Percentiles rank a stretch among this genome's conserved stretches.
These are phyloP conservation scores for Xylocopa sonorina DNA, from an alignment of 1,140 invertebrate species.

Conservation along the genomic window DNA sequence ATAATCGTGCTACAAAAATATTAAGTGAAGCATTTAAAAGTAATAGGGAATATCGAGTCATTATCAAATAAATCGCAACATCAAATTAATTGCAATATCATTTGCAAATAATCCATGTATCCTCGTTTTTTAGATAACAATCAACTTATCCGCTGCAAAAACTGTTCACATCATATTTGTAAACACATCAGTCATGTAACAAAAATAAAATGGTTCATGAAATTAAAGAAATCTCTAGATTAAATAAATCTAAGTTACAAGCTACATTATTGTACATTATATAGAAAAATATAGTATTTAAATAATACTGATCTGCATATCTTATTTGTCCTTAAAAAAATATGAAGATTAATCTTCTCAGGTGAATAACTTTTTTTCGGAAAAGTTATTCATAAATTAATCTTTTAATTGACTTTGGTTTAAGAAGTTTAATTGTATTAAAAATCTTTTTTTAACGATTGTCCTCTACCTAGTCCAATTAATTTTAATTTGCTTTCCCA, in stretches of 20 bases:
- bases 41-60: conserved; percentile 26
- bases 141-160: conserved; percentile 24
- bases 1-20: neutral
- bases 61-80: conserved; percentile 24
- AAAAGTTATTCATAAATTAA: no score
- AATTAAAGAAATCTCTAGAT: conserved; percentile 44
- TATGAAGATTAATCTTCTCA: conserved; percentile 3
- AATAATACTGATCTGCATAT: conserved; percentile 7
- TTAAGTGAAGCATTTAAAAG: neutral
- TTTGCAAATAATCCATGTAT: conserved; percentile 53
- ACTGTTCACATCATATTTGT: conserved; percentile 49
- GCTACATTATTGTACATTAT: conserved; percentile 23
- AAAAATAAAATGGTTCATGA: conserved; percentile 39
- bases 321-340: conserved; percentile 1
- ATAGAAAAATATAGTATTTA: conserved; percentile 10
- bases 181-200: conserved; percentile 63
- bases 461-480: conserved; percentile 30
- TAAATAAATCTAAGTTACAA: conserved; percentile 35
- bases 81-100: conserved; percentile 13
- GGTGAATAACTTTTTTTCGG: no score
- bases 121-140: conserved; percentile 33
- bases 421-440: neutral
- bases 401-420: no score
- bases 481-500: neutral
- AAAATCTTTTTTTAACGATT: neutral